These are phyloP conservation scores for Tricholaema leucomelas DNA, from an alignment of 2,113 vertebrate genomes.

Conservation along the genomic window DNA sequence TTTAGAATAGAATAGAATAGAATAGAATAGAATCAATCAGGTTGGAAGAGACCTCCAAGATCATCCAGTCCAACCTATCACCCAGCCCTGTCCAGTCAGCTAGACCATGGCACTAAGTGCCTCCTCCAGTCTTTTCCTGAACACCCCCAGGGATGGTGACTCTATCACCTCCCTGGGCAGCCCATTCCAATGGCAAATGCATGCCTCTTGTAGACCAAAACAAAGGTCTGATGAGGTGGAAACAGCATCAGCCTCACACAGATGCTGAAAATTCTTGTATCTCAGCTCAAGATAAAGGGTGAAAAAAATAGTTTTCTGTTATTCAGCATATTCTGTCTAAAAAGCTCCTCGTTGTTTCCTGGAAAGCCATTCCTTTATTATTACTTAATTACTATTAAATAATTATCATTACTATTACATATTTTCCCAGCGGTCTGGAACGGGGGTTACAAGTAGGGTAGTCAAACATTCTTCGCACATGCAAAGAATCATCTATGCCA, in stretches of 20 bases:
- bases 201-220: background rate
- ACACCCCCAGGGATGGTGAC: no score
- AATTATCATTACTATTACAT: no score
- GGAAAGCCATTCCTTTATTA: background rate
- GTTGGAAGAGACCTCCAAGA: no score
- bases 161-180: no score
- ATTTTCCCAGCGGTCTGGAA: background rate
- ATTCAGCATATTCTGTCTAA: background rate
- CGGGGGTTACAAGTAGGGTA: background rate
- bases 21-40: no score
- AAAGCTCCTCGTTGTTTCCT: background rate
- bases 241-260: background rate
- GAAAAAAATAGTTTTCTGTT: background rate
- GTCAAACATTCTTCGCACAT: background rate
- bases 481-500: background rate
- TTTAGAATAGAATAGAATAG: no score
- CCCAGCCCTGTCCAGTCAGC: no score
- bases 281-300: background rate
- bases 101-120: no score
- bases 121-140: no score
- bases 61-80: no score
- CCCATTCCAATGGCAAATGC: no score
- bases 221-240: background rate
- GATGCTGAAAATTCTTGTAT: background rate
- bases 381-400: background rate